Conservation (phyloP, 2,797 vertebrate genomes). For the Vespertilio murinus region DNA sequence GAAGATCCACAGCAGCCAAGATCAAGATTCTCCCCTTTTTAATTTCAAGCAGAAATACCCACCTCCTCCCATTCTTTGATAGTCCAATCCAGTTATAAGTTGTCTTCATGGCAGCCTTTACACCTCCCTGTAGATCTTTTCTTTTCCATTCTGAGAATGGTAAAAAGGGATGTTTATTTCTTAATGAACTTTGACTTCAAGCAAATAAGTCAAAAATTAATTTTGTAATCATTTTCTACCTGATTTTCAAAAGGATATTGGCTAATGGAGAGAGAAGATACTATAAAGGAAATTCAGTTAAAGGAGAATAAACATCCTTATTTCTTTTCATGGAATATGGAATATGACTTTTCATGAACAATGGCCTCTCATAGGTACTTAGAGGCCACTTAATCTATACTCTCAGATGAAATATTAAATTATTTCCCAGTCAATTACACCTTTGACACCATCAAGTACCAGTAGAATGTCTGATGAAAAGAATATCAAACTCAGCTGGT, state of each 20-base stretch:
- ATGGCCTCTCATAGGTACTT: background rate
- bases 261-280: background rate
- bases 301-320: background rate
- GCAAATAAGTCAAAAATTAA: constrained; percentile 5
- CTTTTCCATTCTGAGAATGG: background rate
- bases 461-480: background rate
- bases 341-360: background rate
- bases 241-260: constrained; percentile 25
- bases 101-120: background rate
- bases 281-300: background rate
- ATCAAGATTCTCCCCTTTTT: background rate
- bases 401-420: constrained; percentile 1
- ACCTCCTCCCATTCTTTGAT: background rate
- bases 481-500: background rate
- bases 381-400: background rate
- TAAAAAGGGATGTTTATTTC: background rate
- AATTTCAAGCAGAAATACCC: background rate
- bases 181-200: background rate
- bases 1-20: background rate
- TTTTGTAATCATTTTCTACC: background rate
- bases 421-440: background rate
- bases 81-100: background rate
- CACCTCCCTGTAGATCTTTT: background rate
- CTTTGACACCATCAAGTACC: background rate
- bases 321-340: constrained; percentile 9